Evolutionary conservation across 2,113 vertebrate genomes (phyloP).

Genomic region (Urocynchramus pylzowi): DNA sequence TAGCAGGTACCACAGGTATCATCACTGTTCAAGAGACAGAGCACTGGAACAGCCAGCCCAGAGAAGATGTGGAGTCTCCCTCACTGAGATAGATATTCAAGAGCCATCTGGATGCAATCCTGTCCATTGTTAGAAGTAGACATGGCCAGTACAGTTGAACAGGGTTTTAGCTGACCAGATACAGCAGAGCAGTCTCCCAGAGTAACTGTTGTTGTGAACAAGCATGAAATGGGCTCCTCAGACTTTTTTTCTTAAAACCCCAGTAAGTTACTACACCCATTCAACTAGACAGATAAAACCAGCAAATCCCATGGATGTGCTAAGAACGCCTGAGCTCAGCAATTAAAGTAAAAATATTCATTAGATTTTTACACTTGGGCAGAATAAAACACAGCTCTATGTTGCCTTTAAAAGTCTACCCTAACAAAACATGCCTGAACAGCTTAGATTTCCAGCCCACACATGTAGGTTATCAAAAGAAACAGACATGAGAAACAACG

Average conservation of each 20-base stretch:
- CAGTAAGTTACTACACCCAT: not conserved
- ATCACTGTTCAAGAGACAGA: not conserved
- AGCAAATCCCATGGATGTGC: not conserved
- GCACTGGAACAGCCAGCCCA: not conserved
- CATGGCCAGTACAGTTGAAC: not conserved
- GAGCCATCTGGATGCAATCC: not conserved
- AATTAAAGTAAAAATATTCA: slow-evolving; percentile 16
- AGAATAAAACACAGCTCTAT: not conserved
- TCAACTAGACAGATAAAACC: not conserved
- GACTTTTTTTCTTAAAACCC: not conserved
- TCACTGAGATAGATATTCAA: not conserved
- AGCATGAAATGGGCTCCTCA: not conserved
- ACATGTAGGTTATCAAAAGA: slow-evolving; percentile 29
- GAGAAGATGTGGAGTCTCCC: not conserved
- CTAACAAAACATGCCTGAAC: slow-evolving; percentile 10
- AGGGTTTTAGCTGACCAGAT: not conserved
- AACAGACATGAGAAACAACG: not conserved
- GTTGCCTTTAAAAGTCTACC: not conserved
- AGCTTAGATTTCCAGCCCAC: slow-evolving; percentile 55
- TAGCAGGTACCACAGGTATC: not conserved
- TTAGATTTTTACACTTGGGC: not conserved
- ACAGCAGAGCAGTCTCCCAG: not conserved
- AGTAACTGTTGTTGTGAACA: not conserved
- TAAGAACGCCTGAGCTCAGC: not conserved
- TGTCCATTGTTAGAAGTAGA: not conserved